These are phyloP conservation scores for Eulacestoma nigropectus DNA, from an alignment of 2,113 vertebrate species.

Conservation along the genomic window DNA sequence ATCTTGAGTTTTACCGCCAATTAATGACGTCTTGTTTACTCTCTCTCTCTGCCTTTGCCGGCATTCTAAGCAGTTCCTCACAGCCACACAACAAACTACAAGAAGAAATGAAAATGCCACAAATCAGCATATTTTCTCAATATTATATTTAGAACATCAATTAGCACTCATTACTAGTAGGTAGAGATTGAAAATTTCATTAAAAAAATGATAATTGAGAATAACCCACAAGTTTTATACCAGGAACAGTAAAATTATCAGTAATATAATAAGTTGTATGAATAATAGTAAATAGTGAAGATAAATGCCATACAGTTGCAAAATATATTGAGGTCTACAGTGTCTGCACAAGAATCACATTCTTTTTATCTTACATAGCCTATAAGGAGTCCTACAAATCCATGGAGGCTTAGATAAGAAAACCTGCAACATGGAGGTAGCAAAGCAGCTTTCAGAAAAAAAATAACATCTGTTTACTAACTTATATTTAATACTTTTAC, in stretches of 20 bases:
- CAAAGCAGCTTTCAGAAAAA: not conserved
- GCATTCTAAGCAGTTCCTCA: constrained; percentile 93
- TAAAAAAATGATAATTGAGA: not conserved
- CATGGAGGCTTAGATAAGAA: not conserved
- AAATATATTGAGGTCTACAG: not conserved
- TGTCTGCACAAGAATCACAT: not conserved
- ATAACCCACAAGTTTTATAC: not conserved
- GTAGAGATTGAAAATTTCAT: not conserved
- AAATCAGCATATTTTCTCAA: not conserved
- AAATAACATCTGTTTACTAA: not conserved
- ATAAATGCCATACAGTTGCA: not conserved
- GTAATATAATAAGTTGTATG: not conserved
- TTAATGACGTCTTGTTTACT: constrained; percentile 72
- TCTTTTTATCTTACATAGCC: not conserved
- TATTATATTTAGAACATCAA: not conserved
- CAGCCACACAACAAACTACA: constrained; percentile 94
- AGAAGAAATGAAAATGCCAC: constrained; percentile 27
- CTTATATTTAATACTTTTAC: not conserved
- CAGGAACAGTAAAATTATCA: not conserved
- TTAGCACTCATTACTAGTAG: not conserved
- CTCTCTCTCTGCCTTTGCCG: constrained; percentile 87
- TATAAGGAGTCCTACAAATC: not conserved
- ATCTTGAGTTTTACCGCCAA: constrained; percentile 83
- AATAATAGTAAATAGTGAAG: not conserved
- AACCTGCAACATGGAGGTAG: not conserved